Percentiles rank a stretch among this genome's conserved stretches.
These are phyloP conservation scores for Thereva unica DNA, from an alignment of 2,888 invertebrate genomes.

Conservation along the genomic window DNA sequence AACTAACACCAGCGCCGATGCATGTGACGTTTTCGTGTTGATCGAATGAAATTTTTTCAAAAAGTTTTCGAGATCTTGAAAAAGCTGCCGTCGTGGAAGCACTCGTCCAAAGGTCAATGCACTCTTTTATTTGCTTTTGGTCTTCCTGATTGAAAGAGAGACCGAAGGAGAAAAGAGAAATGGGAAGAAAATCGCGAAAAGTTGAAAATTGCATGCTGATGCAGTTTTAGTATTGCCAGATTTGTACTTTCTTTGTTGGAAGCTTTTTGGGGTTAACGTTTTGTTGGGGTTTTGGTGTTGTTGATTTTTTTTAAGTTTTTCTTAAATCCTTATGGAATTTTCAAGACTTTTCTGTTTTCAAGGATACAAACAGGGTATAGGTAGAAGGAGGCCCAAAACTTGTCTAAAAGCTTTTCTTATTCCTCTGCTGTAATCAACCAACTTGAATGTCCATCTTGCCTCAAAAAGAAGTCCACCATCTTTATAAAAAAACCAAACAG, in stretches of 20 bases:
- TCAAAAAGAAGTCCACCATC: no score
- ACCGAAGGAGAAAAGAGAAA: not conserved
- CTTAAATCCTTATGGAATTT: no score
- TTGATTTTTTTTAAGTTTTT: no score
- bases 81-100: slow-evolving; percentile 1
- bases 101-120: slow-evolving; percentile 33
- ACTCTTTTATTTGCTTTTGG: slow-evolving; percentile 34
- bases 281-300: no score
- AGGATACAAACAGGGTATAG: no score
- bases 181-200: slow-evolving; percentile 12
- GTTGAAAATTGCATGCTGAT: not conserved
- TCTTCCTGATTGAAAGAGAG: not conserved
- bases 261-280: no score
- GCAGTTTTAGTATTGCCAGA: not conserved
- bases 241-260: not conserved
- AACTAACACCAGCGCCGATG: not conserved
- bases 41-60: not conserved
- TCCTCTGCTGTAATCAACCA: no score
- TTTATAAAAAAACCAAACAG: no score
- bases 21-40: not conserved
- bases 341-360: no score
- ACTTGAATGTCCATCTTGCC: no score
- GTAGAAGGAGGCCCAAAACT: no score
- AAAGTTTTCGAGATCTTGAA: not conserved
- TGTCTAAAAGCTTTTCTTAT: no score